Base-by-base conservation (phyloP, 1,140 invertebrate species). In the Drosophila yakuba region DNA sequence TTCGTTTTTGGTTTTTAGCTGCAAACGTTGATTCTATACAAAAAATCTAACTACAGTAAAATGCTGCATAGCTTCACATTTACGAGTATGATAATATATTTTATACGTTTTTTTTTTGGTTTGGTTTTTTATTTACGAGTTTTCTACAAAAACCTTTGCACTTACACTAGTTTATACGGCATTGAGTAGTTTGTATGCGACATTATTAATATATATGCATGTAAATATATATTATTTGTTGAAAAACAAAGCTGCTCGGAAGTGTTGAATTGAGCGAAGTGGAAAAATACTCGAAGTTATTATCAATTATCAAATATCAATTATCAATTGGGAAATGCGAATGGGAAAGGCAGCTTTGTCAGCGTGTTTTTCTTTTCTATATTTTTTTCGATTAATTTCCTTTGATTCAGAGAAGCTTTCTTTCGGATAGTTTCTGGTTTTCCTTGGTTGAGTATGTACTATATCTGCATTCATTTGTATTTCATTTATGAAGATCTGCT, bases 31-130 rank as follows among this genome's bases (percentile, higher is more conserved):
- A 75, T 85, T 76, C 63, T 90, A 78, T 85, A 81, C 69, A 90
- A 80, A 85, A 76, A 85, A 89, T 84, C 84, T 88, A 88, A 84
- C 84, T 89, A 88, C 84, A 72, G 73, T 84, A 84, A 88, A 88
- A 88, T 88, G 72, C 67, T 78, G 76, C 76, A 78, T 78, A 78
- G 76, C 74, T 80, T 88, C 71, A 84, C 84, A 84, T 80, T 80
- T 84, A 88, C 73, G 80, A 77, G 64, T 78, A 83, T 79, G 71
- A 79, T 83, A 80, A 58, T 80, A 74, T 78, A 73, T 58, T 60
- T 73, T 63, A 58, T 74, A 78, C 59, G 71, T 69, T 72, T 80
- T 76, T 62, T 75, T 69, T 72, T 80, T 76, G 58, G 54, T 52
- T 10, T 10, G 15, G 43, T 77, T 78, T 72, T 78, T 72, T 71